Base-by-base conservation (phyloP, 2,888 invertebrate species). In the Ectropis crepuscularia region DNA sequence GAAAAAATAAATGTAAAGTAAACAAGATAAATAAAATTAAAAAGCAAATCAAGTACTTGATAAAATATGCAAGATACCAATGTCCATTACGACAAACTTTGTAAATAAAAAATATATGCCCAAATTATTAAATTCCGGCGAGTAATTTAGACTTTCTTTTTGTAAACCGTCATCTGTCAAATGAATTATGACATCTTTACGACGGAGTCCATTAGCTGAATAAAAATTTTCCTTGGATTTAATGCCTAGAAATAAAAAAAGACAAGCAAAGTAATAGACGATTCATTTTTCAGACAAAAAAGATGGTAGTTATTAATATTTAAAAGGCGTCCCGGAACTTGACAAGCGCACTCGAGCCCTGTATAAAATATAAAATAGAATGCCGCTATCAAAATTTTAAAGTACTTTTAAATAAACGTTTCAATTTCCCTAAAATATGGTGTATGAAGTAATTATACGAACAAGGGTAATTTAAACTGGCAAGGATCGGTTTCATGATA, bases 161-260 rank as follows among this genome's bases (percentile, higher is more conserved):
- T 72, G 74, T 77, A 77, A 78, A 78, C 74, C 80, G 78, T 83
- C 85, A 81, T 77, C 82, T 84, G 83, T 86, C 83, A 84, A 84
- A 86, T 82, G 76, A 84, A 81, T 82, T 82, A 78, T 81, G 83
- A 80, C 82, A 80, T 80, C 81, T 81, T 80, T 80, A 79, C 74
- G 79, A 77, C 76, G 73, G 75, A 74, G 76, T 80, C 83, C 82
- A 84, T 86, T 85, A 84, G 80, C 76, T 73, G 74, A 81, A 80
- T 78, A 82, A 81, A 75, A 82, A 78, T 73, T 72, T 76, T 73
- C 79, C 71, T 75, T 72, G 74, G 70, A 77, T 77, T 78, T 79
- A 77, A 77, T 78, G 74, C 69, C 68, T 65, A 66, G 68, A 68
- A 66, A 72, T 62, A 63, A 62, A 66, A 61, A 57, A 61, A 57